phyloP scores from a whole-genome alignment of 1,140 invertebrate genomes.

The Conopomorpha cramerella region DNA sequence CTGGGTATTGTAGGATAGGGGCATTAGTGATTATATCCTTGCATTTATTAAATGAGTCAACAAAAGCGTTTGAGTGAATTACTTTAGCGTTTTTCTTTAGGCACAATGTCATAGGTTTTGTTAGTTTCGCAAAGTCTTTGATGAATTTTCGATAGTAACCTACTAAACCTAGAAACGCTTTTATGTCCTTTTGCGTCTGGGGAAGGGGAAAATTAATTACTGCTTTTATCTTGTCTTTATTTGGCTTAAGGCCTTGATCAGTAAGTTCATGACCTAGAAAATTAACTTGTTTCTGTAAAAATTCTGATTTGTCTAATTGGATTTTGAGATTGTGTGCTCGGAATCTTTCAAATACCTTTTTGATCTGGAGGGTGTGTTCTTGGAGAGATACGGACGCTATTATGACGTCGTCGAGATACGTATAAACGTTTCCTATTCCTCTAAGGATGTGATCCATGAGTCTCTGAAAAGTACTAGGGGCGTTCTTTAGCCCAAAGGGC shows the following conservation, averaged over 20 bases:
- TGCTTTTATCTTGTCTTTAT: constrained; percentile 19
- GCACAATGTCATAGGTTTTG: constrained; percentile 7
- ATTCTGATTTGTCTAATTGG: constrained; percentile 32
- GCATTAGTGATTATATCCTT: no score
- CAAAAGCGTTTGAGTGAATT: constrained; percentile 4
- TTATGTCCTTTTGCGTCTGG: constrained; percentile 16
- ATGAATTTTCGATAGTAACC: no score
- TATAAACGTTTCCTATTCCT: no score
- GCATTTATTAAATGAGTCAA: constrained; percentile 7
- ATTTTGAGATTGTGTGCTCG: constrained; percentile 30
- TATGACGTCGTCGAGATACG: no score
- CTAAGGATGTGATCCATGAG: no score
- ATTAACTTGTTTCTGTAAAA: constrained; percentile 16
- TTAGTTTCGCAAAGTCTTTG: no score
- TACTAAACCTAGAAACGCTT: no score
- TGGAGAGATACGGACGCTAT: no score
- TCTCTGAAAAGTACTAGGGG: no score
- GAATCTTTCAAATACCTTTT: constrained; percentile 32
- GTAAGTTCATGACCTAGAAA: constrained; percentile 21
- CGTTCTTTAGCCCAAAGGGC: no score
- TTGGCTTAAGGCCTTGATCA: constrained; percentile 17
- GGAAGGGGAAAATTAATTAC: constrained; percentile 19
- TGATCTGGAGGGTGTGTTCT: no score
- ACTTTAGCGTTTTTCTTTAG: constrained; percentile 19
- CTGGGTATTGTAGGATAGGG: constrained; percentile 11